Evolutionary conservation across 2,888 invertebrate species (phyloP).

Genomic region (Osedax frankpressi): DNA sequence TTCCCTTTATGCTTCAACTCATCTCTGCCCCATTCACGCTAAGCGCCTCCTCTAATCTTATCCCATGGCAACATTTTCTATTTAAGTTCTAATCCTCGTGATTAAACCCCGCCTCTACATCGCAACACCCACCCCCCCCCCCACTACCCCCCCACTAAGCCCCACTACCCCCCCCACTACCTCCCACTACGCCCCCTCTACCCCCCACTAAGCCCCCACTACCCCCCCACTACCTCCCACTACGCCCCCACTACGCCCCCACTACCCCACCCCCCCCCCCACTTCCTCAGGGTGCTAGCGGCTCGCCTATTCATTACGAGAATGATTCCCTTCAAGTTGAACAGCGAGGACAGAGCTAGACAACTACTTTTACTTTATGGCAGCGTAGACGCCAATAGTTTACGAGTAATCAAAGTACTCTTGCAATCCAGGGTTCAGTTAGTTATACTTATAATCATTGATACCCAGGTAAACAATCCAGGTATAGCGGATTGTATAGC

Average conservation of each 20-base stretch:
- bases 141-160: not conserved
- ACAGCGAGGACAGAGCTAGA: conserved; percentile 78
- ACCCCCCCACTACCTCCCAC: not conserved
- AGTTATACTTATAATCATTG: no score
- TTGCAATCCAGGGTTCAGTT: not conserved
- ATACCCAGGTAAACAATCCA: no score
- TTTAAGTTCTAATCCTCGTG: no score
- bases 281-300: conserved; percentile 57
- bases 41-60: no score
- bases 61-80: no score
- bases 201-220: not conserved
- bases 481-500: no score
- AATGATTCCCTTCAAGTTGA: conserved; percentile 78
- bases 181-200: not conserved
- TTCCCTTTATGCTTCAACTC: conserved; percentile 28
- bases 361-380: conserved; percentile 77
- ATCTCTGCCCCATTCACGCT: no score
- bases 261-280: not conserved
- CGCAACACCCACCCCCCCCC: no score
- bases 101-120: no score
- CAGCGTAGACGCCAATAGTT: conserved; percentile 85
- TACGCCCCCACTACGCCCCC: not conserved
- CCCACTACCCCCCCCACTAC: not conserved
- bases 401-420: conserved; percentile 51
- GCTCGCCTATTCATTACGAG: conserved; percentile 85